Percentiles rank a stretch among this genome's conserved stretches.
Evolutionary conservation across 2,797 vertebrate genomes (phyloP).

Genomic region (Malacoraja senta): DNA sequence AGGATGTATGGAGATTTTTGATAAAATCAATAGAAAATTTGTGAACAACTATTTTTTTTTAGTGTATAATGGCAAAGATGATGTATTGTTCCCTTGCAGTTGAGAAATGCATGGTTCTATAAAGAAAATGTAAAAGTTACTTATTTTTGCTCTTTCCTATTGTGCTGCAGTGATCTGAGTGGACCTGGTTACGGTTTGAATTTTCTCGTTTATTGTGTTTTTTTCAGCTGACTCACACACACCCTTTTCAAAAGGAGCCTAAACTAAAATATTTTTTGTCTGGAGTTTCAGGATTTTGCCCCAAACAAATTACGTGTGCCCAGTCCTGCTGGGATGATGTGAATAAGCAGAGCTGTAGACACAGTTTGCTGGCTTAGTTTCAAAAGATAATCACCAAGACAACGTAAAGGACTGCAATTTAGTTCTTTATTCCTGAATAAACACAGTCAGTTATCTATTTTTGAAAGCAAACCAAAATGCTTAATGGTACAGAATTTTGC

Average conservation of each 20-base stretch:
- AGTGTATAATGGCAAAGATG: not conserved
- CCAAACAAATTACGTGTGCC: not conserved
- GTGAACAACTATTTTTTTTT: not conserved
- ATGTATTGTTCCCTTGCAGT: not conserved
- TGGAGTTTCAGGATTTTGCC: not conserved
- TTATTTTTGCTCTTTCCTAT: no score
- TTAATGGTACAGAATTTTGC: not conserved
- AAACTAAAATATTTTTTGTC: not conserved
- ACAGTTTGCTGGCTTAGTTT: not conserved
- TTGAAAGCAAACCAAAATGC: not conserved
- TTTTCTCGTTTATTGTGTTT: no score
- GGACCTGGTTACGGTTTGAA: no score
- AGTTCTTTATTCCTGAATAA: not conserved
- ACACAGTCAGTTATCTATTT: not conserved
- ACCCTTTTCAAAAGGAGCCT: not conserved
- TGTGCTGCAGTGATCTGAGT: no score
- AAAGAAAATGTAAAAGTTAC: no score
- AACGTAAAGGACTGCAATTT: not conserved
- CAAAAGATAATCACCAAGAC: not conserved
- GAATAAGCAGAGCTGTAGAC: not conserved
- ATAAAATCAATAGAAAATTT: not conserved
- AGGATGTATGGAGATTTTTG: not conserved
- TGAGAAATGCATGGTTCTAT: no score
- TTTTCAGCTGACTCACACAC: not conserved
- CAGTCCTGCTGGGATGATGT: not conserved